Conservation (phyloP, 2,888 invertebrate species). For the Dryadula phaetusa region DNA sequence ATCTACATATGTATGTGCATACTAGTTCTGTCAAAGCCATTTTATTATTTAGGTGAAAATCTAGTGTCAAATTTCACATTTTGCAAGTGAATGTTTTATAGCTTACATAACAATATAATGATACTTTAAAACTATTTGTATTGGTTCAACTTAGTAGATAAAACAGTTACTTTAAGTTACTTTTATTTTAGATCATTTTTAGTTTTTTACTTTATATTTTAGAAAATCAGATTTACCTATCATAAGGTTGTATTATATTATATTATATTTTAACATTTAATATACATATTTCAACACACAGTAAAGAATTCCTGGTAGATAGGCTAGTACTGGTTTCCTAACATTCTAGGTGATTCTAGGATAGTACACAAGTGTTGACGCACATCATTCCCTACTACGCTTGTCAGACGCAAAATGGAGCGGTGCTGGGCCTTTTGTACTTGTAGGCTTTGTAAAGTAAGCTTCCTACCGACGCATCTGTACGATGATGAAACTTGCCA, state of each 20-base stretch:
- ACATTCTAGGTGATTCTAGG: slow-evolving; percentile 41
- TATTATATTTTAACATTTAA: too few relatives aligned
- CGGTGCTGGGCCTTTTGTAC: slow-evolving; percentile 80
- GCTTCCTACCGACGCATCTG: slow-evolving; percentile 81
- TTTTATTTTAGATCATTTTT: too few relatives aligned
- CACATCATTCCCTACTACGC: slow-evolving; percentile 74
- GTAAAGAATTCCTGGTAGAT: background rate
- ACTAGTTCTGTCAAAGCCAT: too few relatives aligned
- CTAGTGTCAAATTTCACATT: background rate
- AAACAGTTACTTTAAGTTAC: too few relatives aligned
- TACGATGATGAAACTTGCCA: slow-evolving; percentile 83
- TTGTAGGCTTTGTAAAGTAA: slow-evolving; percentile 83
- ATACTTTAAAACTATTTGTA: too few relatives aligned
- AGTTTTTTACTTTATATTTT: too few relatives aligned
- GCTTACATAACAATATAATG: too few relatives aligned
- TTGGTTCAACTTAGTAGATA: too few relatives aligned
- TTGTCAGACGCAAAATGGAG: slow-evolving; percentile 81
- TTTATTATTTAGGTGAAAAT: background rate
- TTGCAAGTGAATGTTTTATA: too few relatives aligned
- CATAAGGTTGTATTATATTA: too few relatives aligned
- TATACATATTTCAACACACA: background rate
- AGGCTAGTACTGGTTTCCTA: slow-evolving; percentile 30
- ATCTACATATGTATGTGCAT: too few relatives aligned
- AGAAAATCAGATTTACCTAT: too few relatives aligned
- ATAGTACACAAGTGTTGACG: slow-evolving; percentile 65